These are phyloP conservation scores for Styela plicata DNA, from an alignment of 23 tunicate genomes.

Conservation along the genomic window DNA sequence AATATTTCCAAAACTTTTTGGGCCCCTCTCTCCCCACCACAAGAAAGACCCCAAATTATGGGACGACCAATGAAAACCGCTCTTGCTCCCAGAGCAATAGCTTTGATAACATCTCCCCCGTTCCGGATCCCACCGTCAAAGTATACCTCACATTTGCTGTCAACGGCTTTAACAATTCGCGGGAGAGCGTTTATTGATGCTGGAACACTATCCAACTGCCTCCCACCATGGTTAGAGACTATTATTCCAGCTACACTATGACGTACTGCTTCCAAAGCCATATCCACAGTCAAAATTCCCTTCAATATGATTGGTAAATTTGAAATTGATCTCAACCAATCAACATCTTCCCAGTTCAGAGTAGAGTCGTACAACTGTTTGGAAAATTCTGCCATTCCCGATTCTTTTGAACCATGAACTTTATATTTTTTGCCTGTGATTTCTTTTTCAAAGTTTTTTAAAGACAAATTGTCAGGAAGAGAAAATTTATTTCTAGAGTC, in stretches of 20 bases:
- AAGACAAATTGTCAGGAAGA: slow-evolving; percentile 44
- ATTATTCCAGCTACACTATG: slow-evolving; percentile 58
- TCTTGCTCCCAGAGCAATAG: slow-evolving; percentile 64
- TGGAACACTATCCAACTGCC: slow-evolving; percentile 56
- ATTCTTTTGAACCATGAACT: slow-evolving; percentile 6
- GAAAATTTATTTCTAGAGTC: slow-evolving; percentile 69
- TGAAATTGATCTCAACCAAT: slow-evolving; percentile 78
- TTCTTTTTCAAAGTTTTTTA: slow-evolving; percentile 7
- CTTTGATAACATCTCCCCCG: slow-evolving; percentile 62
- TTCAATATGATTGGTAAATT: slow-evolving; percentile 64
- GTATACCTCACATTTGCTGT: slow-evolving; percentile 58
- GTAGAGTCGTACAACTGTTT: slow-evolving; percentile 36
- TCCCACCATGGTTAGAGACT: slow-evolving; percentile 72
- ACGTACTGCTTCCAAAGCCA: slow-evolving; percentile 51
- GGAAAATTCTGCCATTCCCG: slow-evolving; percentile 58
- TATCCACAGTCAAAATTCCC: slow-evolving; percentile 63
- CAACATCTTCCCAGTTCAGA: slow-evolving; percentile 66
- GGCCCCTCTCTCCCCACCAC: slow-evolving; percentile 55
- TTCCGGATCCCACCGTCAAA: slow-evolving; percentile 61
- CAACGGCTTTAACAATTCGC: slow-evolving; percentile 48
- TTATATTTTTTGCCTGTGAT: not conserved
- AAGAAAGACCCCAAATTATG: slow-evolving; percentile 53
- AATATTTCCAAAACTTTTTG: slow-evolving; percentile 49
- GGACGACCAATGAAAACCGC: slow-evolving; percentile 75
- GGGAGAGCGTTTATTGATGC: slow-evolving; percentile 59